These are phyloP conservation scores for Pedicia rivosa DNA, from an alignment of 2,888 invertebrate genomes.

Conservation along the genomic window DNA sequence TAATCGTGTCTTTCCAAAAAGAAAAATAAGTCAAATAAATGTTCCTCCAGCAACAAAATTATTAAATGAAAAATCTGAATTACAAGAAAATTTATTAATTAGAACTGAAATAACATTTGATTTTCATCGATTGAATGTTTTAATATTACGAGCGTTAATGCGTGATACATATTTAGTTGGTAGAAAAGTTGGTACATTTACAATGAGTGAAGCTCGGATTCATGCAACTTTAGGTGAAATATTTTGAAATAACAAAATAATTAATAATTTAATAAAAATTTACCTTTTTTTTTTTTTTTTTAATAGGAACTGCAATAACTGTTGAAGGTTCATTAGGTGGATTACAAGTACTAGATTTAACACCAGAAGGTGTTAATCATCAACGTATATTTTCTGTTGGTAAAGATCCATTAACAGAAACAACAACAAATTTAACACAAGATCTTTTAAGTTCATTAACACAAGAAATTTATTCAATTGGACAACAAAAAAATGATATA, in stretches of 20 bases:
- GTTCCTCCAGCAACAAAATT: conserved; percentile 5
- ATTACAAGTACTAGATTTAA: conserved; percentile 76
- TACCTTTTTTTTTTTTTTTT: too few species aligned
- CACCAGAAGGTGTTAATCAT: conserved; percentile 67
- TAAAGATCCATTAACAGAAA: conserved; percentile 47
- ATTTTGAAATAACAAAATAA: too few species aligned
- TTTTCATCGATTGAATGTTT: conserved; percentile 78
- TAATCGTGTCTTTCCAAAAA: conserved; percentile 47
- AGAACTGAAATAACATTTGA: conserved; percentile 80
- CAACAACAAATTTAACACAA: conserved; percentile 21
- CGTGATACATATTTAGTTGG: conserved; percentile 55
- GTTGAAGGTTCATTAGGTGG: conserved; percentile 84
- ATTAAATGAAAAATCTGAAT: neutral
- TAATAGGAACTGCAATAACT: conserved; percentile 45
- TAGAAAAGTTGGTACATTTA: conserved; percentile 85
- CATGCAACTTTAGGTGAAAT: conserved; percentile 69
- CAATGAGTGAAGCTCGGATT: conserved; percentile 78
- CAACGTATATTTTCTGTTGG: conserved; percentile 77
- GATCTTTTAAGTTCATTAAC: conserved; percentile 23
- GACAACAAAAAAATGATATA: conserved; percentile 20
- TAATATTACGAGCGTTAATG: conserved; percentile 65
- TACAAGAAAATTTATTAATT: conserved; percentile 21
- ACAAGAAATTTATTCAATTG: conserved; percentile 27
- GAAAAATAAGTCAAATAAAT: conserved; percentile 14
- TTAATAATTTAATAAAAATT: too few species aligned